Evolutionary conservation across 2,113 vertebrate species (phyloP).

Genomic region (Scytalopus superciliaris): DNA sequence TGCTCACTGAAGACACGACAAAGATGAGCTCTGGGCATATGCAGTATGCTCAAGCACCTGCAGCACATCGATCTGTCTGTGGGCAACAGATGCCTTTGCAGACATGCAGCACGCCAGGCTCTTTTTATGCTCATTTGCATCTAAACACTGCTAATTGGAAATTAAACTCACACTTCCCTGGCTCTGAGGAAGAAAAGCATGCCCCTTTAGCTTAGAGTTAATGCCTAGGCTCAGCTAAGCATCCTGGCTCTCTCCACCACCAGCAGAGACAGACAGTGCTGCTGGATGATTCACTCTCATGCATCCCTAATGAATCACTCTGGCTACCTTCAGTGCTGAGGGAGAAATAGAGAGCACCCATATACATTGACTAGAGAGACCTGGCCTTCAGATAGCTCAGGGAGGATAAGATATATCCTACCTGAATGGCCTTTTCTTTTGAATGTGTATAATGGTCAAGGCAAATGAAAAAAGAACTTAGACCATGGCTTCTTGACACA

Average conservation of each 20-base stretch:
- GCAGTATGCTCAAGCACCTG: not conserved
- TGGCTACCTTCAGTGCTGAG: not conserved
- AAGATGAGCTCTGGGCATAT: not conserved
- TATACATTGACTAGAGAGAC: not conserved
- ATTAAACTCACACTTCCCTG: not conserved
- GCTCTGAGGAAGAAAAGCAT: not conserved
- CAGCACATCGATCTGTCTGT: not conserved
- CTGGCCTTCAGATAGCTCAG: not conserved
- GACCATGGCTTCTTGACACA: not conserved
- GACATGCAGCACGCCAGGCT: not conserved
- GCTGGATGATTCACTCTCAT: not conserved
- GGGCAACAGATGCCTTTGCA: conserved; percentile 19
- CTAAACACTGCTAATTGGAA: conserved; percentile 11
- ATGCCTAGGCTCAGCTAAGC: not conserved
- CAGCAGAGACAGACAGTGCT: not conserved
- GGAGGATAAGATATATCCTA: not conserved
- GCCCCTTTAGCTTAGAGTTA: not conserved
- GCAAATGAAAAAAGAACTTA: not conserved
- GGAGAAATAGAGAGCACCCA: not conserved
- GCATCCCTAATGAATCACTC: not conserved
- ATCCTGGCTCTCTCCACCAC: not conserved
- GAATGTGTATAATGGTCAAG: not conserved
- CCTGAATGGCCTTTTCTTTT: not conserved
- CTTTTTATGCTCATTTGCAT: conserved; percentile 1
- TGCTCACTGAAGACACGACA: not conserved